These are phyloP conservation scores for Stenodera caucasica DNA, from an alignment of 2,888 invertebrate species.

Conservation along the genomic window DNA sequence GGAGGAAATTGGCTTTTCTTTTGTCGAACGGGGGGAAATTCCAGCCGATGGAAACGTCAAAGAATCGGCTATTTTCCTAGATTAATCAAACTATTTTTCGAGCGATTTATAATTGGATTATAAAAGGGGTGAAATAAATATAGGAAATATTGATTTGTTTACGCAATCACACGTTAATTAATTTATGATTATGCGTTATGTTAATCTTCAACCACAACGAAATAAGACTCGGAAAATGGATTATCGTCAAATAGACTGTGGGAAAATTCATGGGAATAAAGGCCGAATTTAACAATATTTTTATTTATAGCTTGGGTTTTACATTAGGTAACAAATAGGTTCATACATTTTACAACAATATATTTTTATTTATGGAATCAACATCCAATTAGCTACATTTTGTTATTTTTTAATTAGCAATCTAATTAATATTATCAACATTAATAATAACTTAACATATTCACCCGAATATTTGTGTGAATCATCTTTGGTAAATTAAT, in stretches of 20 bases:
- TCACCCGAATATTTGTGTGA: not conserved
- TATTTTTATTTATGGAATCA: slow-evolving; percentile 20
- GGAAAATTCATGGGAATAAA: too few relatives aligned
- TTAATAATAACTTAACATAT: not conserved
- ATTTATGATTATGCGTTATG: not conserved
- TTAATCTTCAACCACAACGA: not conserved
- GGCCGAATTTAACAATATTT: slow-evolving; percentile 31
- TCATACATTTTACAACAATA: slow-evolving; percentile 35
- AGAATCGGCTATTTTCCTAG: too few relatives aligned
- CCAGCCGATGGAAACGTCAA: not conserved
- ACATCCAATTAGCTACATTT: slow-evolving; percentile 24
- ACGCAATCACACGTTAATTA: slow-evolving; percentile 9
- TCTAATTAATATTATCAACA: slow-evolving; percentile 8
- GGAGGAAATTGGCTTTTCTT: not conserved
- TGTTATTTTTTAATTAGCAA: not conserved
- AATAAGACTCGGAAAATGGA: not conserved
- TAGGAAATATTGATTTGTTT: slow-evolving; percentile 27
- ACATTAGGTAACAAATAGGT: slow-evolving; percentile 37
- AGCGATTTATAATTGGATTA: slow-evolving; percentile 20
- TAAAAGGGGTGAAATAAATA: slow-evolving; percentile 13
- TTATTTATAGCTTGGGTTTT: slow-evolving; percentile 31
- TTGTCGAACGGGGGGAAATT: too few relatives aligned
- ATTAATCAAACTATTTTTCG: not conserved
- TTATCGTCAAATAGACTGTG: too few relatives aligned
- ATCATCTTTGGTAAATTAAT: too few relatives aligned